Percentiles rank a stretch among this genome's conserved stretches.
phyloP scores from a whole-genome alignment of 2,797 vertebrate genomes.

The Phataginus tricuspis region DNA sequence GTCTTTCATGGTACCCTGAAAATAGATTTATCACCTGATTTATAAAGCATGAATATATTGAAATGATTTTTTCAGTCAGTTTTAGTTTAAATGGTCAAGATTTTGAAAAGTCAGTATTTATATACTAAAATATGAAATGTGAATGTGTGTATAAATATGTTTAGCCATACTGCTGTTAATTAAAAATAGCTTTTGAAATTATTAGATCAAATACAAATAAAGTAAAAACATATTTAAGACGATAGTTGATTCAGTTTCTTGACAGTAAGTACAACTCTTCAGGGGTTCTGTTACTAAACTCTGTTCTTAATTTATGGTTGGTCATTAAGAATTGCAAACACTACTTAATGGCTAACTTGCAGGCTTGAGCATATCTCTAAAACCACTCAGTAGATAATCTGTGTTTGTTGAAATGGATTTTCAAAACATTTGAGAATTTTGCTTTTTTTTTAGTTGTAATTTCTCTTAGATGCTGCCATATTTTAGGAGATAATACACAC shows the following conservation, averaged over 20 bases:
- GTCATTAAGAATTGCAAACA: not conserved
- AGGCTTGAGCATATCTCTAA: not conserved
- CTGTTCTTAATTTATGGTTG: not conserved
- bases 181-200: slow-evolving; percentile 26
- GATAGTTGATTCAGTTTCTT: not conserved
- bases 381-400: not conserved
- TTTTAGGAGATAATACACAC: not conserved
- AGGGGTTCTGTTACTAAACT: not conserved
- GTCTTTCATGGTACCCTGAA: not conserved
- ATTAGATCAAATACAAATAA: not conserved
- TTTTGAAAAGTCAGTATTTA: slow-evolving; percentile 11
- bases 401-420: not conserved
- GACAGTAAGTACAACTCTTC: not conserved
- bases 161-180: not conserved
- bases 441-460: not conserved
- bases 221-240: slow-evolving; percentile 17
- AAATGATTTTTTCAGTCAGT: not conserved
- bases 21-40: not conserved
- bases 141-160: not conserved
- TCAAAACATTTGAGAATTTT: too few relatives aligned
- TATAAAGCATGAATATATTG: not conserved
- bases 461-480: not conserved
- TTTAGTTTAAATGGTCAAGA: not conserved
- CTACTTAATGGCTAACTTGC: not conserved
- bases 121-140: slow-evolving; percentile 12